Percentiles rank a stretch among this genome's conserved stretches.
Evolutionary conservation across 2,797 vertebrate species (phyloP).

Genomic region (Tenualosa thibaudeaui): DNA sequence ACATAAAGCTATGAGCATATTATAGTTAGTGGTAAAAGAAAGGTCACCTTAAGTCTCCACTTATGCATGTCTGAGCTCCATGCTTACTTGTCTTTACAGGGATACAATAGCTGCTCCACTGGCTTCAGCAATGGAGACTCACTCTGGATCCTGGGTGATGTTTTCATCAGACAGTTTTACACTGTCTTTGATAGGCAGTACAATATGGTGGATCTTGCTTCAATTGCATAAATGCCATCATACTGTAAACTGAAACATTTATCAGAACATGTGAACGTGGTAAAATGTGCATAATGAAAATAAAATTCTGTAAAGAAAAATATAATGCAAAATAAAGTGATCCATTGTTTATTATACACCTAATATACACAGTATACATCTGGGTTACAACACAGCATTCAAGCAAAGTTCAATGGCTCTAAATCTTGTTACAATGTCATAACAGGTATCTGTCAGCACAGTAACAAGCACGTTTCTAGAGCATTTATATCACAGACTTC

Average conservation of each 20-base stretch:
- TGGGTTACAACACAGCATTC: background rate
- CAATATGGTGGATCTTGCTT: conserved; percentile 55
- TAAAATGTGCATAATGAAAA: background rate
- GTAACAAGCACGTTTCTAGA: background rate
- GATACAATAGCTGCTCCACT: conserved; percentile 44
- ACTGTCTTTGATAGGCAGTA: conserved; percentile 52
- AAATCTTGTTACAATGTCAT: background rate
- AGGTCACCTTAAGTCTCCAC: background rate
- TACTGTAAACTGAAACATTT: background rate
- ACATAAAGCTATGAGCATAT: background rate
- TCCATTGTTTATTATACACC: background rate
- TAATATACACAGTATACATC: background rate
- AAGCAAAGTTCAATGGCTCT: background rate
- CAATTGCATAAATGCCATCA: conserved; percentile 5
- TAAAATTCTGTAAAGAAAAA: background rate
- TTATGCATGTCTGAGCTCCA: background rate
- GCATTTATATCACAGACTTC: conserved; percentile 42
- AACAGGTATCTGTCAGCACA: background rate
- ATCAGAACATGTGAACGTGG: background rate
- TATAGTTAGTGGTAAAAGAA: background rate
- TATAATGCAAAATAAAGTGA: background rate
- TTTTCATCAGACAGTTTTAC: conserved; percentile 71
- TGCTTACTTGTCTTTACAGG: conserved; percentile 44
- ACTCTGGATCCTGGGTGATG: conserved; percentile 71
- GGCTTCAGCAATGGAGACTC: conserved; percentile 56